These are phyloP conservation scores for Neotoxoptera formosana DNA, from an alignment of 1,140 invertebrate species.

Conservation along the genomic window DNA sequence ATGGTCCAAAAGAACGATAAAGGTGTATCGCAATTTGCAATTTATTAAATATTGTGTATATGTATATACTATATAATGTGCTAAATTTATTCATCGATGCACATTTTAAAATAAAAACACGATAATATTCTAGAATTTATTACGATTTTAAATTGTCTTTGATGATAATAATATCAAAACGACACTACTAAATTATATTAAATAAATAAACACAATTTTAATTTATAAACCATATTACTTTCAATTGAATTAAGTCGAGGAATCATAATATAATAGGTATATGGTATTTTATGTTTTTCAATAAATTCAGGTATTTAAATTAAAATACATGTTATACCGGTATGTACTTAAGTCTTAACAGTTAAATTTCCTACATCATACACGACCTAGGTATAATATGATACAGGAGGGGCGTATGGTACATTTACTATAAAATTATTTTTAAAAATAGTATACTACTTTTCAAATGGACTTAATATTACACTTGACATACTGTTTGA, in stretches of 20 bases:
- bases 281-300: not conserved
- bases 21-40: too few relatives aligned
- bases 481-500: not conserved
- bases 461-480: not conserved
- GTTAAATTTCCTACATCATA: not conserved
- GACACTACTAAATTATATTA: not conserved
- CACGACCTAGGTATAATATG: not conserved
- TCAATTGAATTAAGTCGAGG: not conserved
- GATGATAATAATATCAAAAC: not conserved
- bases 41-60: too few relatives aligned
- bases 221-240: not conserved
- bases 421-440: not conserved
- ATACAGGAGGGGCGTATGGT: not conserved
- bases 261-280: not conserved
- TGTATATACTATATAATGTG: too few relatives aligned
- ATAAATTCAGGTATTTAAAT: not conserved
- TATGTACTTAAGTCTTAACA: not conserved
- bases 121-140: not conserved
- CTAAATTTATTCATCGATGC: too few relatives aligned
- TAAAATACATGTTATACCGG: not conserved
- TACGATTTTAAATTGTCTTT: not conserved
- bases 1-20: too few relatives aligned
- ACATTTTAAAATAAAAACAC: too few relatives aligned
- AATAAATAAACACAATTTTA: not conserved
- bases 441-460: not conserved